Conservation (phyloP, 2,113 vertebrate species). For the Barbus barbus region DNA sequence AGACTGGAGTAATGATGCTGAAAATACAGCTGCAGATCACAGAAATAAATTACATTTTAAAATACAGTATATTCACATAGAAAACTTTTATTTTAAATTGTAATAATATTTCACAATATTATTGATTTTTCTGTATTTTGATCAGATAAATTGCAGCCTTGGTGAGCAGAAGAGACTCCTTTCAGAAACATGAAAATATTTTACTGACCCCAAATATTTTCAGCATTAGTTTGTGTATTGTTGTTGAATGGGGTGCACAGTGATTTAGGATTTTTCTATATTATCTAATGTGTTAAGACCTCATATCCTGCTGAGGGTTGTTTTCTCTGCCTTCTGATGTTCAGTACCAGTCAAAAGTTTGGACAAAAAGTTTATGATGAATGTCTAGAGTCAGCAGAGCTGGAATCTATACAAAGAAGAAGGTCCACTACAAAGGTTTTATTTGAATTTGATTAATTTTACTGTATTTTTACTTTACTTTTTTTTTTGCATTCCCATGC, state of each 20-base stretch:
- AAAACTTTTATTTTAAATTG: no score
- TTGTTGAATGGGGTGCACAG: no score
- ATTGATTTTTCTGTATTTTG: background rate
- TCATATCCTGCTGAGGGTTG: constrained; percentile 35
- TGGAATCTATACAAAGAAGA: background rate
- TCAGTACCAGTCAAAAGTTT: background rate
- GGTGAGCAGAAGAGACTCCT: background rate
- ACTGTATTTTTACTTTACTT: no score
- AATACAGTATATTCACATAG: background rate
- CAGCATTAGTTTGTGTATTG: no score
- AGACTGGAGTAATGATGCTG: background rate
- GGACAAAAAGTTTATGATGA: no score
- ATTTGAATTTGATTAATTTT: no score
- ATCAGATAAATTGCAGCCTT: background rate
- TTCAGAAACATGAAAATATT: background rate
- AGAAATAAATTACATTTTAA: background rate
- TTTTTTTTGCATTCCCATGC: no score
- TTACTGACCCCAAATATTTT: background rate
- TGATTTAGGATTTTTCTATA: no score
- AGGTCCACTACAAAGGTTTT: background rate
- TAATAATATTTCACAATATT: background rate
- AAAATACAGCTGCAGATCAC: background rate
- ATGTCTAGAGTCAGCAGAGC: background rate
- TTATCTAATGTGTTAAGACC: background rate
- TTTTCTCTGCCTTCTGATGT: constrained; percentile 22